Conservation (phyloP, 2,888 invertebrate species). For the Polia nebulosa region DNA sequence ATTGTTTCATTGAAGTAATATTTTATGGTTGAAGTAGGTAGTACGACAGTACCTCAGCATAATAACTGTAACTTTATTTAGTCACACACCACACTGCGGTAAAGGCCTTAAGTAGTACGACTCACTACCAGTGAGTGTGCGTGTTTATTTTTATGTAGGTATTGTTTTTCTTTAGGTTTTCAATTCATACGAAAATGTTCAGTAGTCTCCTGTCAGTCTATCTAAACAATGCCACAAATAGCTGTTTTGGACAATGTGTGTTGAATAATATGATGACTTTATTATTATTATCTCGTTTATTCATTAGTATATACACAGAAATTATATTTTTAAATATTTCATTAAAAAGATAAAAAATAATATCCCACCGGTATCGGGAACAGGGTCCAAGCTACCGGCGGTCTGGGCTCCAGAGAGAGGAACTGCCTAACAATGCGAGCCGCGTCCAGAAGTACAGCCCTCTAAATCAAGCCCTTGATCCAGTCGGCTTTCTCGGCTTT, state of each 20-base stretch:
- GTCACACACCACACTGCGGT: constrained; percentile 23
- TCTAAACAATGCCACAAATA: neutral
- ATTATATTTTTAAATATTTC: too few relatives aligned
- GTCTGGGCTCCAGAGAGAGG: too few relatives aligned
- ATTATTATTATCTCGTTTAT: neutral
- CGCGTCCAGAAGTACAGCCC: too few relatives aligned
- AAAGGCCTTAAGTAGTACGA: constrained; percentile 3
- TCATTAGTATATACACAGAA: neutral
- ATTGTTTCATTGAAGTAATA: constrained; percentile 12
- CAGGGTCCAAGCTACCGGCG: too few relatives aligned
- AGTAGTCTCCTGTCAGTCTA: neutral
- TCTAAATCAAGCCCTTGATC: too few relatives aligned
- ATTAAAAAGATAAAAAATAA: too few relatives aligned
- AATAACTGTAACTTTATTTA: constrained; percentile 11
- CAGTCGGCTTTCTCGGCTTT: too few relatives aligned
- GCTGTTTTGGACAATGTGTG: neutral
- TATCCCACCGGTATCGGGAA: too few relatives aligned
- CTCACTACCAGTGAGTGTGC: neutral
- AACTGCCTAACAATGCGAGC: too few relatives aligned
- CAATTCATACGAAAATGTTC: neutral
- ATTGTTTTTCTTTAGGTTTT: constrained; percentile 1
- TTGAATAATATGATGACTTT: neutral
- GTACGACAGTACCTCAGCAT: neutral
- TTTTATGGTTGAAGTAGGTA: constrained; percentile 8
- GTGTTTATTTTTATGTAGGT: neutral